Base-by-base conservation (phyloP, 2,113 vertebrate species). In the Corythornis madagascariensis region DNA sequence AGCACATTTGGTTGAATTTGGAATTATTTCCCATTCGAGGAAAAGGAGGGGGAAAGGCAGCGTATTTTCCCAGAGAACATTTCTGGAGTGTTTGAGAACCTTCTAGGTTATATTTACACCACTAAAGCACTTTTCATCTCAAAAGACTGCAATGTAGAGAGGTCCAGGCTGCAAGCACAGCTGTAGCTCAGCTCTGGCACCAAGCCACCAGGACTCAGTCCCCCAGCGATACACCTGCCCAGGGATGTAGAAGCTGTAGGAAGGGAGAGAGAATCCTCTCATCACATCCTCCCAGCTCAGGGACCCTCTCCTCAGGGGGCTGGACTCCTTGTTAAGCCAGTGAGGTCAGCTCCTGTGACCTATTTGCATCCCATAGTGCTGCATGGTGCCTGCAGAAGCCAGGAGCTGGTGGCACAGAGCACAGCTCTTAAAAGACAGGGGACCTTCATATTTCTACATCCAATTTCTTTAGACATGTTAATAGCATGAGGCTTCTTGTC, bases 381-480 rank as follows among this genome's bases (percentile, higher is more conserved):
- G 1, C 73, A 19, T 9, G 0, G 1, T 4, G 9, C 6, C 1
- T 16, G 25, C 40, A 47, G 28, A 13, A 71, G 56, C 52, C 24
- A 1, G 67, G 63, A 82, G 78, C 90, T 17, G 0, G 7, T 64
- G 59, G 66, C 92, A 66, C 4, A 1, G 33, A 70, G 38, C 4
- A 25, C 42, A 56, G 85, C 72, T 90, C 61, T 75, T 84, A 25
- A 69, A 91, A 88, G 65, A 56, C 9, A 0, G 67, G 76, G 43
- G 60, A 88, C 73, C 79, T 77, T 89, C 92, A 52, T 92, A 86
- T 83, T 89, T 77, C 79, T 64, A 77, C 84, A 71, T 88, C 84
- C 78, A 72, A 85, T 94, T 94, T 81, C 92, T 92, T 89, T 71
- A 84, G 83, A 88, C 84, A 74, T 56, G 59, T 93, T 92, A 93